Evolutionary conservation across 2,113 vertebrate species (phyloP), one percentile per base, ranked within the genome.

Genomic region (Isichthys henryi): DNA sequence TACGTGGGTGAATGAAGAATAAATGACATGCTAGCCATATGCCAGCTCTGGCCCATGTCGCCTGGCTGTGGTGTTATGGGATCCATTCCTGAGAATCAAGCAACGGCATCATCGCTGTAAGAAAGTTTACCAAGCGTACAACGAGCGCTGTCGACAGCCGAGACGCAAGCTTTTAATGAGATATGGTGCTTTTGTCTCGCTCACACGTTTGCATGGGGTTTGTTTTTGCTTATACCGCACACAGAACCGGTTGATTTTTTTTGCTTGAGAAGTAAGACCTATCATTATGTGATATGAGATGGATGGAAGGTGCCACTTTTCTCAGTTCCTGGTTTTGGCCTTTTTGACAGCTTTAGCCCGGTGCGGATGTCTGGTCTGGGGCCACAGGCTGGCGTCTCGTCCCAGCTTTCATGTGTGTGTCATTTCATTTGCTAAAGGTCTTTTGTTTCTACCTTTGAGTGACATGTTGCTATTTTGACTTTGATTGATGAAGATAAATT

Each of bases 401-500:
- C 50, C 49, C 13, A 35, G 5, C 50, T 13, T 17, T 49, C 27
- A 56, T 87, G n/a, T 35, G 23, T 46, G 48, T 53, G 13, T 53
- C 31, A 39, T 27, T 87, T 87, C 17, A 19, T 87, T 53, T 53
- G 85, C 10, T 87, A 87, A 52, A 35, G 9, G 62, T 31, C 10
- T 31, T 31, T 5, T 50, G 56, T 21, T 35, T 87, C n/a, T 15
- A 15, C n/a, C 27, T 52, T 87, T 87, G 85, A 87, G 50, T 87
- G 85, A 87, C 50, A 35, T 35, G 27, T 52, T 52, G 48, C 48
- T 52, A 27, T 52, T 35, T 77, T 83, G 45, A 83, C 80, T 82
- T 83, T 53, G 23, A 31, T 13, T 86, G n/a, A 17, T 53, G 35
- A 74, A 88, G 58, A 88, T 88, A 70, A 70, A 88, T 46, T 49